Percentiles rank a stretch among this genome's conserved stretches.
Conservation (phyloP, 1,140 invertebrate species). For the Paraescarpia echinospica region DNA sequence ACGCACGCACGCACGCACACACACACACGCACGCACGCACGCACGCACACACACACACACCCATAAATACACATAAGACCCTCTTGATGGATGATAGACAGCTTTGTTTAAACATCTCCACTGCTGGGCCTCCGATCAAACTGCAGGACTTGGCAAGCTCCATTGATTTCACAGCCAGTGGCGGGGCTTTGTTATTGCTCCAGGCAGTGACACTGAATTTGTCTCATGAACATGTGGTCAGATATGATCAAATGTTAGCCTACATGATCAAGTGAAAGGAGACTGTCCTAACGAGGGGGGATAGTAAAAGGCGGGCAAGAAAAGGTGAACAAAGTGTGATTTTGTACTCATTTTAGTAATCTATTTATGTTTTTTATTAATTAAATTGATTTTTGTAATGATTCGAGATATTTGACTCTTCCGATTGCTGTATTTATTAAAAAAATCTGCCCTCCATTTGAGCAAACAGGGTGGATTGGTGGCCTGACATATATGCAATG, state of each 20-base stretch:
- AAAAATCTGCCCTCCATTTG: no score
- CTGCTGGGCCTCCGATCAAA: not conserved
- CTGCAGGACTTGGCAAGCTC: not conserved
- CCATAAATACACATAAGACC: not conserved
- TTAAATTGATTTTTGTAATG: no score
- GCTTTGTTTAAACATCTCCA: not conserved
- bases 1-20: constrained; percentile 6
- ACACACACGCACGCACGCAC: not conserved
- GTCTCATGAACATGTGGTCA: not conserved
- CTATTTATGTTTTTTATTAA: no score
- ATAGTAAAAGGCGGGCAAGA: no score
- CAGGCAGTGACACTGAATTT: not conserved
- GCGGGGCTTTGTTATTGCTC: not conserved
- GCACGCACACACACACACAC: not conserved
- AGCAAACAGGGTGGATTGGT: no score
- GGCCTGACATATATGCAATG: no score
- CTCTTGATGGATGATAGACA: not conserved
- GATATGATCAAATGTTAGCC: not conserved
- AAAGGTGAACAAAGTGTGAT: no score
- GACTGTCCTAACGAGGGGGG: not conserved
- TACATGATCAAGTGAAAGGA: not conserved
- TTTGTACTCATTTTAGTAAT: no score
- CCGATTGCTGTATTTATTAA: no score
- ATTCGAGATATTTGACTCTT: no score
- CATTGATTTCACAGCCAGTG: not conserved